Base-by-base conservation (phyloP, 2,888 invertebrate species). In the Clusia tigrina region DNA sequence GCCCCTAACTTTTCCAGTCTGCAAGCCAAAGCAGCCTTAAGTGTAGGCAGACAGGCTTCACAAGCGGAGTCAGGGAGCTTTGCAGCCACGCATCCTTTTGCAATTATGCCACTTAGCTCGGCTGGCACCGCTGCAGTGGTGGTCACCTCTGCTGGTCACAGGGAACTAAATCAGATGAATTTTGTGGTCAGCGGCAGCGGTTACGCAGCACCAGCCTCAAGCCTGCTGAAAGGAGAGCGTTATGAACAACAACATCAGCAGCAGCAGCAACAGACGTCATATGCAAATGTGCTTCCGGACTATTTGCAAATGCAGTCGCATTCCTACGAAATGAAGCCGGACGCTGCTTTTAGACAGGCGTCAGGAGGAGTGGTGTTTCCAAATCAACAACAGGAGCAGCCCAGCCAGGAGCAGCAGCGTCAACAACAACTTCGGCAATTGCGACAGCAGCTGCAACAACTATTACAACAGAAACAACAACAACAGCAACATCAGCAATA, bases 251-350 rank as follows among this genome's bases (percentile, higher is more conserved):
- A 32, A 26, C 25, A 54, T 5, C 53, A 53, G 15, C 37, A 22
- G 2, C 2, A n/a, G n/a, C n/a, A 26, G 2, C 51, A 32, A 32
- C 51, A 9, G 5, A n/a, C 53, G 5, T 55, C 23, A 38, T 38
- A 32, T 52, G 25, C 37, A 20, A 24, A 12, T 9, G 26, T n/a
- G 12, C 20, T 2, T n/a, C n/a, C 2, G 22, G 54, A 38, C 15
- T 60, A 60, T 42, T n/a, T 54, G 54, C 59, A 60, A 54, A 60
- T 60, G 59, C 59, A 53, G 46, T 60, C 59, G 18, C 53, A 60
- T 18, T 60, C 59, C n/a, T 60, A 60, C 26, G 24, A 60, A 5
- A 15, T 54, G 46, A n/a, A n/a, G n/a, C n/a, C n/a, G n/a, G n/a
- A n/a, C 59, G 54, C 12, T 24, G 54, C 2, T 60, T 24, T 53